Percentiles rank a stretch among this genome's conserved stretches.
Conservation (phyloP, 2,113 vertebrate genomes). For the Trogon surrucura region DNA sequence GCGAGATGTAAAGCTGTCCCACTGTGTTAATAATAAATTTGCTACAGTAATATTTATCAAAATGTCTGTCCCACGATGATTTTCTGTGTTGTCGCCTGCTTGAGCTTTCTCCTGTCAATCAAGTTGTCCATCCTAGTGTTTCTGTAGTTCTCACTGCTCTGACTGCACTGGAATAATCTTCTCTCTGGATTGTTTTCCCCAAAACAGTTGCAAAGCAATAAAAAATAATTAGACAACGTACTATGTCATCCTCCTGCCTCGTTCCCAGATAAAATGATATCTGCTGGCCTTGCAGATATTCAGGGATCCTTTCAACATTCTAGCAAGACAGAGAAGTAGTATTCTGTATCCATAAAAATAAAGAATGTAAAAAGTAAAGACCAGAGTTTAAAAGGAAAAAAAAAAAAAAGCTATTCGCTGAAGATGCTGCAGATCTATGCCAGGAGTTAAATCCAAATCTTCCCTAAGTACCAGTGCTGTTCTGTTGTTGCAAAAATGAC, state of each 20-base stretch:
- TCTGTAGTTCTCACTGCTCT: slow-evolving; percentile 2
- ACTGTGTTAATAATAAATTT: slow-evolving; percentile 64
- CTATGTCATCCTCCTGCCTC: not conserved
- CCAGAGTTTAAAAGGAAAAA: not conserved
- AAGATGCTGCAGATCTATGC: not conserved
- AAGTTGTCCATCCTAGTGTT: slow-evolving; percentile 15
- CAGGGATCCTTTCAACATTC: not conserved
- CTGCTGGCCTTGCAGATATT: slow-evolving; percentile 38
- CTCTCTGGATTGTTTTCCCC: slow-evolving; percentile 3
- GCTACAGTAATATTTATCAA: slow-evolving; percentile 51
- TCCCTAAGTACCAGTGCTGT: not conserved
- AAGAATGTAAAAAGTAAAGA: not conserved
- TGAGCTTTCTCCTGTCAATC: slow-evolving; percentile 41
- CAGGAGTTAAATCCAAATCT: not conserved
- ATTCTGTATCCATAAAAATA: not conserved
- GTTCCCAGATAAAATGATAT: not conserved
- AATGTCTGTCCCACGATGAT: slow-evolving; percentile 50
- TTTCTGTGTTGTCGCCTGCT: slow-evolving; percentile 40
- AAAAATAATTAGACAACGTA: slow-evolving; percentile 31
- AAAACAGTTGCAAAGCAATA: slow-evolving; percentile 31
- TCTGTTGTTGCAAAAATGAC: not conserved
- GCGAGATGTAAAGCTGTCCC: slow-evolving; percentile 66
- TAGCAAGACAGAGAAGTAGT: not conserved
- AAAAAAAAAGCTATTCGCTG: not conserved
- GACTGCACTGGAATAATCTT: not conserved